phyloP scores from a whole-genome alignment of 2,113 vertebrate genomes.

The Pseudorhombus dupliciocellatus region DNA sequence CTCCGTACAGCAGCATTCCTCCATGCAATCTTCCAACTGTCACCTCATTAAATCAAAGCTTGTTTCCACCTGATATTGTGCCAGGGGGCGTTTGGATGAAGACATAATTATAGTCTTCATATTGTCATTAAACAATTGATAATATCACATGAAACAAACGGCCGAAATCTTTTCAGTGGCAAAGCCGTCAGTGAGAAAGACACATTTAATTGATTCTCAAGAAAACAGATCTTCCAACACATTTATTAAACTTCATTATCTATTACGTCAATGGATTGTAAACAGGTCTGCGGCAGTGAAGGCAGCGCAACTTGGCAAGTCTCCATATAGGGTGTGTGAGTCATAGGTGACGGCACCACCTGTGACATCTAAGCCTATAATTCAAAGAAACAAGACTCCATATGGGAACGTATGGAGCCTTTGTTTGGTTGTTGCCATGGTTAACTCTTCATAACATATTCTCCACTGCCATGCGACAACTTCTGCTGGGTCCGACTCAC shows the following conservation, averaged over 20 bases:
- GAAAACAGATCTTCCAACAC: slow-evolving; percentile 30
- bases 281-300: slow-evolving; percentile 1
- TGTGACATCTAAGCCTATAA: neutral
- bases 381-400: neutral
- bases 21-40: slow-evolving; percentile 14
- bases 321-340: neutral
- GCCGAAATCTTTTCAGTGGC: slow-evolving; percentile 19
- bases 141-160: slow-evolving; percentile 49
- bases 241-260: slow-evolving; percentile 16
- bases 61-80: slow-evolving; percentile 62
- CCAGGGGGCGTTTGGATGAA: slow-evolving; percentile 55
- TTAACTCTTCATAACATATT: neutral
- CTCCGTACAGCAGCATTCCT: slow-evolving; percentile 8
- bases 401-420: neutral
- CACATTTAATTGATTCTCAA: slow-evolving; percentile 6
- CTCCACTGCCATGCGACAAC: no score
- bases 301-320: neutral
- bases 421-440: slow-evolving; percentile 11
- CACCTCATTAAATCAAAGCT: slow-evolving; percentile 56
- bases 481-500: neutral
- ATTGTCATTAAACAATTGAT: slow-evolving; percentile 50
- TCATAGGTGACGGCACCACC: neutral
- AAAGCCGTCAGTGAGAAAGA: slow-evolving; percentile 17
- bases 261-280: slow-evolving; percentile 8
- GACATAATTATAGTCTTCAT: slow-evolving; percentile 62